These are phyloP conservation scores for Cyanoramphus novaezelandiae DNA, from an alignment of 2,113 vertebrate genomes.

Conservation along the genomic window DNA sequence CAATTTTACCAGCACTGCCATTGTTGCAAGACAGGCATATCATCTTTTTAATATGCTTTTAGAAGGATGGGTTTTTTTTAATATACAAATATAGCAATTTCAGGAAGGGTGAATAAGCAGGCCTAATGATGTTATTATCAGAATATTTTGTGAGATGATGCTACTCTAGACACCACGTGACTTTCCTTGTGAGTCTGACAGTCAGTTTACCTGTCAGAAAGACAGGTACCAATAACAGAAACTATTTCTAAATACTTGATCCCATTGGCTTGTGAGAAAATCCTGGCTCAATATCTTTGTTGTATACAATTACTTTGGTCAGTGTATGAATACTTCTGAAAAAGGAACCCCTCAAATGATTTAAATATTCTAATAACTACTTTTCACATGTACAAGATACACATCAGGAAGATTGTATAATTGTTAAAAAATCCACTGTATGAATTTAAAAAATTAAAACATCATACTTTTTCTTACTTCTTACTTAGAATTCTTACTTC, in stretches of 20 bases:
- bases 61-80: background rate
- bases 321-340: conserved; percentile 15
- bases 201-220: background rate
- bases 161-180: background rate
- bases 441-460: background rate
- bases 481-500: background rate
- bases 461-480: background rate
- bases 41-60: background rate
- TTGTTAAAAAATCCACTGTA: background rate
- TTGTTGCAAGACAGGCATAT: background rate
- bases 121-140: background rate
- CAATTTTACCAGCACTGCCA: background rate
- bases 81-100: background rate
- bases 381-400: background rate
- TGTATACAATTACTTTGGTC: background rate
- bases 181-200: background rate
- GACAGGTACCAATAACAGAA: background rate
- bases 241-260: conserved; percentile 8
- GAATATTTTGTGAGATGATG: background rate
- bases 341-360: background rate
- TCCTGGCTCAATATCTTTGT: background rate
- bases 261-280: background rate
- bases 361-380: background rate
- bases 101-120: background rate
- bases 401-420: background rate